A percentile compares a stretch with the other conserved stretches of the same genome.
phyloP scores from a whole-genome alignment of 2,797 vertebrate species.

The Lagodon rhomboides region DNA sequence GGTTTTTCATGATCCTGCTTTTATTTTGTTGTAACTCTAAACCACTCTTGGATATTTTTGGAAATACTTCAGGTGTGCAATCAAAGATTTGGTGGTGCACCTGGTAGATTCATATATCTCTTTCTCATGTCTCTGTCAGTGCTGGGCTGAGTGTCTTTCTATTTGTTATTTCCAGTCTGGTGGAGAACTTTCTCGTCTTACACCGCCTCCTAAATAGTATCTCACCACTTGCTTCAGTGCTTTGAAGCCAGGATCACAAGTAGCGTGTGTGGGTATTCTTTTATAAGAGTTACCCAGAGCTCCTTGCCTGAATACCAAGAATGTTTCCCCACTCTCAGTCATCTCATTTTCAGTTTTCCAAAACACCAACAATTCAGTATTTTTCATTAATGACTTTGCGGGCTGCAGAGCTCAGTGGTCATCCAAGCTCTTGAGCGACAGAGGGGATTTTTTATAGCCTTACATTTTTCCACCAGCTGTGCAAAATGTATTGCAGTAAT shows the following conservation, averaged over 20 bases:
- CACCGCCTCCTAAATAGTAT: constrained; percentile 51
- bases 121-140: constrained; percentile 35
- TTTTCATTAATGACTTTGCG: constrained; percentile 23
- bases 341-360: background rate
- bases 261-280: constrained; percentile 4
- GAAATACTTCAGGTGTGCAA: background rate
- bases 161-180: constrained; percentile 52
- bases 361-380: constrained; percentile 14
- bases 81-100: constrained; percentile 21
- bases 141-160: constrained; percentile 43
- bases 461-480: constrained; percentile 73
- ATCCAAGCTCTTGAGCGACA: constrained; percentile 50
- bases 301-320: background rate
- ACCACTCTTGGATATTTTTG: constrained; percentile 13
- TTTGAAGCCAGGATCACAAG: constrained; percentile 45
- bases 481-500: constrained; percentile 69
- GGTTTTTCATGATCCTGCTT: background rate
- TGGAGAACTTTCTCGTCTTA: constrained; percentile 60
- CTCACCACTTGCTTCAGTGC: constrained; percentile 22
- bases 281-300: constrained; percentile 28
- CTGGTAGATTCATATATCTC: constrained; percentile 38
- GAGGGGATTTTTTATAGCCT: constrained; percentile 62
- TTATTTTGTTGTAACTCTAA: constrained; percentile 6
- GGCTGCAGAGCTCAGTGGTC: constrained; percentile 48
- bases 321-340: background rate